Evolutionary conservation across 2,113 vertebrate genomes (phyloP).

Genomic region (Anguilla japonica): DNA sequence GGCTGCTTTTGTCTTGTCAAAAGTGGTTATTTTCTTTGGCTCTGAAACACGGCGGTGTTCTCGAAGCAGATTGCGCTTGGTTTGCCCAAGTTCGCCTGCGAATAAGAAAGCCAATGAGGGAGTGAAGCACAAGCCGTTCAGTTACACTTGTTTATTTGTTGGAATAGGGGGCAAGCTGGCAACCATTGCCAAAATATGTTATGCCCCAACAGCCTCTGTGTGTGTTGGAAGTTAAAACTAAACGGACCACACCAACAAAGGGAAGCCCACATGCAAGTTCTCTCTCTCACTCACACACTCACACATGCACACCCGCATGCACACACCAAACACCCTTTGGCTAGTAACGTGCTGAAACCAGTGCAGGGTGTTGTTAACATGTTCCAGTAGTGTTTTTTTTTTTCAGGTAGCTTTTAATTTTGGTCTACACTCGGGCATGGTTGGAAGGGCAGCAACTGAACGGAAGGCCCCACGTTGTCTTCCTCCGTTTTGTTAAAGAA

Average conservation of each 20-base stretch:
- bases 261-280: not conserved
- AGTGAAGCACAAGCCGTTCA: not conserved
- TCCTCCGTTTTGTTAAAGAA: too few relatives aligned
- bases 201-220: not conserved
- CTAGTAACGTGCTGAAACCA: too few relatives aligned
- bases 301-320: too few relatives aligned
- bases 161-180: not conserved
- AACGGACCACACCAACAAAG: not conserved
- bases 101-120: too few relatives aligned
- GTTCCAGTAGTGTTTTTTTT: too few relatives aligned
- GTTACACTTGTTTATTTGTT: not conserved
- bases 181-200: not conserved
- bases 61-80: not conserved
- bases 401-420: too few relatives aligned
- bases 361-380: too few relatives aligned
- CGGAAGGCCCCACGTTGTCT: too few relatives aligned
- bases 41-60: not conserved
- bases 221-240: not conserved
- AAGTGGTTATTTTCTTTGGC: constrained; percentile 2
- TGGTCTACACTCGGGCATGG: too few relatives aligned
- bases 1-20: constrained; percentile 2
- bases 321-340: too few relatives aligned
- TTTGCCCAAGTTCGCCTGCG: not conserved
- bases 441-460: too few relatives aligned
- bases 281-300: too few relatives aligned